These are phyloP conservation scores for Alviniconcha strummeri DNA, from an alignment of 2,888 invertebrate species.

Conservation along the genomic window DNA sequence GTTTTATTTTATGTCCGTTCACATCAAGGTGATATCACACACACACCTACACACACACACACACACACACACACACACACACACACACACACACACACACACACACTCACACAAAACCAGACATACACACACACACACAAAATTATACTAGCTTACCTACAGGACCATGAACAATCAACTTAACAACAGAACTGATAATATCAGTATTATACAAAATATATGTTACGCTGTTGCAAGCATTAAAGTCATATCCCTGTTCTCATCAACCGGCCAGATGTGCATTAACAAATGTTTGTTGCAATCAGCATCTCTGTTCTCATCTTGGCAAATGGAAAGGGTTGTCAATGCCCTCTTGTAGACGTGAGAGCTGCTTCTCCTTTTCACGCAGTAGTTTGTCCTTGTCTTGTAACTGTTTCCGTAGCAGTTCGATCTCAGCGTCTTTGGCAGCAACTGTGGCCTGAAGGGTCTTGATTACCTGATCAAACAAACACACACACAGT, in stretches of 20 bases:
- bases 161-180: neutral
- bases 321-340: neutral
- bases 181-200: neutral
- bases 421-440: constrained; percentile 44
- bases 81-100: neutral
- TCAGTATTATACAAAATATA: neutral
- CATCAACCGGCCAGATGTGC: too few relatives aligned
- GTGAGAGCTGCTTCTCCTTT: constrained; percentile 16
- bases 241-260: neutral
- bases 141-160: neutral
- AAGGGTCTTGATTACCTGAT: constrained; percentile 46
- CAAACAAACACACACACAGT: neutral
- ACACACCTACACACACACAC: too few relatives aligned
- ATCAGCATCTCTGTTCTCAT: too few relatives aligned
- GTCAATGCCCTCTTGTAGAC: neutral
- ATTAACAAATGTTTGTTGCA: too few relatives aligned
- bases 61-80: neutral
- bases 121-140: neutral
- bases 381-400: constrained; percentile 32
- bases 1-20: too few relatives aligned
- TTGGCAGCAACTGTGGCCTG: constrained; percentile 39
- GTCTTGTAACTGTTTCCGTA: constrained; percentile 42
- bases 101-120: neutral
- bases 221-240: neutral
- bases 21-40: too few relatives aligned